Evolutionary conservation across 2,113 vertebrate species (phyloP).

Genomic region (Progne subis): DNA sequence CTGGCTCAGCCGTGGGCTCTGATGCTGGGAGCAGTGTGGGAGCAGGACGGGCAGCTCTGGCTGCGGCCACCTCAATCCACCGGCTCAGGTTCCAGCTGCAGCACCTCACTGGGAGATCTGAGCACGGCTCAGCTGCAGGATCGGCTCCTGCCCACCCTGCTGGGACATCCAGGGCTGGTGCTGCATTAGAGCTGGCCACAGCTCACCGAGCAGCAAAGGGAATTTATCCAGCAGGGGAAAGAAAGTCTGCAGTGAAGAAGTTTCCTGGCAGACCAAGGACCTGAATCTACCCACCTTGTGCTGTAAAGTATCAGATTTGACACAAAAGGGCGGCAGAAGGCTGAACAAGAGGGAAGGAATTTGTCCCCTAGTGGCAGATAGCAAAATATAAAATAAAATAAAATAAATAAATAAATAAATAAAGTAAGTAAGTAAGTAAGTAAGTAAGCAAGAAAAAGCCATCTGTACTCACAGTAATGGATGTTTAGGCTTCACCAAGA

Average conservation of each 20-base stretch:
- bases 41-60: background rate
- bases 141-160: background rate
- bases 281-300: background rate
- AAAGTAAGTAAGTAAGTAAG: too few relatives aligned
- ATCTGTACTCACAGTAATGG: background rate
- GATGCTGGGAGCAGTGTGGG: fast-evolving
- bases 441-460: background rate
- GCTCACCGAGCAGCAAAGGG: background rate
- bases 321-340: background rate
- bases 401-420: too few relatives aligned
- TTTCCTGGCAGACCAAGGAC: background rate
- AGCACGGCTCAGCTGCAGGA: background rate
- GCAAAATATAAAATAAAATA: background rate
- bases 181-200: background rate
- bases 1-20: background rate
- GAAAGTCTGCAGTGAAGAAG: background rate
- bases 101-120: background rate
- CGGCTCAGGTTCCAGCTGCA: background rate
- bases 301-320: background rate
- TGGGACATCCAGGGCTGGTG: background rate
- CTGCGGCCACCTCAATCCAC: background rate
- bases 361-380: background rate
- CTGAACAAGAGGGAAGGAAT: background rate
- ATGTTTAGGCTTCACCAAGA: background rate
- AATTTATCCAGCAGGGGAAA: background rate